These are phyloP conservation scores for Ganaspis brasiliensis DNA, from an alignment of 2,888 invertebrate genomes.

Conservation along the genomic window DNA sequence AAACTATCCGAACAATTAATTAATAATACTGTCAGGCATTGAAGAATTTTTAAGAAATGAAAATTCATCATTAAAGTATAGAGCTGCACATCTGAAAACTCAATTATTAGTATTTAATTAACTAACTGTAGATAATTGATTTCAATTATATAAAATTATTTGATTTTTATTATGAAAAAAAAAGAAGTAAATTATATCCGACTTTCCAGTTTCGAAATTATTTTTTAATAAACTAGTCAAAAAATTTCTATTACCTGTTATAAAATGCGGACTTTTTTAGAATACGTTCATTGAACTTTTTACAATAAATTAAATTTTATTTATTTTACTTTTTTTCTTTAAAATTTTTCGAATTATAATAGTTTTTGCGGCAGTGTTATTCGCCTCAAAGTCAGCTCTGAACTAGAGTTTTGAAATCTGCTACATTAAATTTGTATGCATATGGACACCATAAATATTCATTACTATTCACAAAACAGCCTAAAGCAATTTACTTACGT, in stretches of 20 bases:
- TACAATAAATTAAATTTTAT: no score
- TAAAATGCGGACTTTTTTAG: no score
- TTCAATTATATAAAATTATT: no score
- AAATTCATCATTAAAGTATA: slow-evolving; percentile 8
- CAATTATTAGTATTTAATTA: not conserved
- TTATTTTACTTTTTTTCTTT: no score
- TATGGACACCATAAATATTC: not conserved
- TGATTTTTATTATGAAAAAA: no score
- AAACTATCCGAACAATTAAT: not conserved
- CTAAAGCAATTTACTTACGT: not conserved
- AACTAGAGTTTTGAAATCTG: slow-evolving; percentile 10
- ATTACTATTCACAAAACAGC: slow-evolving; percentile 6
- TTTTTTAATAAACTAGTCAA: no score
- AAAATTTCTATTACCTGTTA: no score
- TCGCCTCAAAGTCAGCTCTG: not conserved
- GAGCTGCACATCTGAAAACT: not conserved
- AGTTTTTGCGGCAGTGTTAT: not conserved
- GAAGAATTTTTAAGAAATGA: not conserved
- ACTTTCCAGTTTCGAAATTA: no score
- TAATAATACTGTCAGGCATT: not conserved
- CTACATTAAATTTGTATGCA: not conserved
- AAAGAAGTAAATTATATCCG: no score
- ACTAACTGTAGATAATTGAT: not conserved
- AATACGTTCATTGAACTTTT: no score
- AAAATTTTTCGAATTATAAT: no score